Evolutionary conservation across 1,140 invertebrate genomes (phyloP).

Genomic region (Caenorhabditis brenneri): DNA sequence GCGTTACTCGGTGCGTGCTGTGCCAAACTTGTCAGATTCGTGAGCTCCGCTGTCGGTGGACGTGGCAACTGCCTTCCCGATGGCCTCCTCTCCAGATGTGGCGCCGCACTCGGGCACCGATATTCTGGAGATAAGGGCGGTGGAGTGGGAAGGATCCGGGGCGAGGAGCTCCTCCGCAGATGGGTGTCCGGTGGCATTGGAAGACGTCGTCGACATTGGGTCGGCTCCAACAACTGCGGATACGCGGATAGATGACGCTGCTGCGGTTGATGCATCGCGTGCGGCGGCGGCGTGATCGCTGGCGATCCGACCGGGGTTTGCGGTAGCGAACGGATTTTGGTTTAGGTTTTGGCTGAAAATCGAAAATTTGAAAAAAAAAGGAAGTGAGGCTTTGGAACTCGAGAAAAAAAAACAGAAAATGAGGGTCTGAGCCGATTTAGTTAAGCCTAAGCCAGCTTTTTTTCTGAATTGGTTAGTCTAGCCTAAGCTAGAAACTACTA

Average conservation of each 20-base stretch:
- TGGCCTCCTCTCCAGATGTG: constrained; percentile 44
- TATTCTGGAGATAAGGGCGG: constrained; percentile 50
- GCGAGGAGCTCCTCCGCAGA: constrained; percentile 28
- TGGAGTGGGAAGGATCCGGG: constrained; percentile 49
- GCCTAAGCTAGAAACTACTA: no score
- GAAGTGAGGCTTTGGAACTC: no score
- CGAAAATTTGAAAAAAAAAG: no score
- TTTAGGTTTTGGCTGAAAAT: neutral
- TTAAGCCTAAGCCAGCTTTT: no score
- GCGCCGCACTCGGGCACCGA: constrained; percentile 26
- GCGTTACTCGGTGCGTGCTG: neutral
- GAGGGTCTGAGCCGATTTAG: no score
- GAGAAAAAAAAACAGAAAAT: no score
- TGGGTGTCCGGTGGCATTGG: constrained; percentile 31
- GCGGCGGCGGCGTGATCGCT: constrained; percentile 11
- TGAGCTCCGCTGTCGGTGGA: constrained; percentile 29
- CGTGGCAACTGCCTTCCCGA: constrained; percentile 47
- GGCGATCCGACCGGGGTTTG: constrained; percentile 21
- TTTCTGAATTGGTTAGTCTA: no score
- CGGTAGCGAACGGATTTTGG: constrained; percentile 29
- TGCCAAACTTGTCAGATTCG: neutral
- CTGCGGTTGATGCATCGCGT: constrained; percentile 43
- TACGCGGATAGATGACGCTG: constrained; percentile 40
- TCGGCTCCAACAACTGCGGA: constrained; percentile 44
- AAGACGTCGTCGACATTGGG: constrained; percentile 21